These are phyloP conservation scores for Andrena praecox DNA, from an alignment of 2,888 invertebrate species.

Conservation along the genomic window DNA sequence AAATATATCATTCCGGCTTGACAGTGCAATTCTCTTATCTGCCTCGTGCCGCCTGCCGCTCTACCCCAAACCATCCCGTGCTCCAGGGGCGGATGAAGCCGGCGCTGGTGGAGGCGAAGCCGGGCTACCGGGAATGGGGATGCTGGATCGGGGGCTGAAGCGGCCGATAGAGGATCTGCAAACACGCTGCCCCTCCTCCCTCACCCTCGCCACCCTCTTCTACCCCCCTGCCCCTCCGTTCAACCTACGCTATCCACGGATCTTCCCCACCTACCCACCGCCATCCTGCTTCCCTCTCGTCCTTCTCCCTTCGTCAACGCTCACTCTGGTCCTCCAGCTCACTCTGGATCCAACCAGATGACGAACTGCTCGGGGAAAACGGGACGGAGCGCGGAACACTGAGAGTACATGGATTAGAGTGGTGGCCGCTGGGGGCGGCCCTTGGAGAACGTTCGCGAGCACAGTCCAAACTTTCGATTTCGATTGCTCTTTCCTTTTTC, in stretches of 20 bases:
- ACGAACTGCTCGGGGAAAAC: slow-evolving; percentile 82
- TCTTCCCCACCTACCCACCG: slow-evolving; percentile 52
- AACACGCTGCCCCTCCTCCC: slow-evolving; percentile 76
- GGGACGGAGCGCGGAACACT: slow-evolving; percentile 79
- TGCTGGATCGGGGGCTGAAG: slow-evolving; percentile 78
- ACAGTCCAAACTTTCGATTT: neutral
- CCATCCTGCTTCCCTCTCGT: slow-evolving; percentile 36
- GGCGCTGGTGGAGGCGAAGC: slow-evolving; percentile 66
- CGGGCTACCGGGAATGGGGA: slow-evolving; percentile 62
- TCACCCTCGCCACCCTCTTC: slow-evolving; percentile 50
- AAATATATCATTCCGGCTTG: slow-evolving; percentile 96
- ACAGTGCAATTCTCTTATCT: slow-evolving; percentile 96
- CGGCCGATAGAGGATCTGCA: slow-evolving; percentile 83
- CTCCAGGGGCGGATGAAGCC: slow-evolving; percentile 73
- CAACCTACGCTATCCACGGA: slow-evolving; percentile 62
- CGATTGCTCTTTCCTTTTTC: neutral
- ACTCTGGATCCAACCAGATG: slow-evolving; percentile 79
- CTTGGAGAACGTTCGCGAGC: neutral
- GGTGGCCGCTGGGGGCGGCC: slow-evolving; percentile 1
- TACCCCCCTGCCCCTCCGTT: slow-evolving; percentile 45
- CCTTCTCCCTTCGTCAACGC: slow-evolving; percentile 52
- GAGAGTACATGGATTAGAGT: slow-evolving; percentile 79
- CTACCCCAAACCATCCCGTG: slow-evolving; percentile 81
- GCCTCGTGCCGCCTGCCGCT: slow-evolving; percentile 87
- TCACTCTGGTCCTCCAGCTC: slow-evolving; percentile 69